A percentile compares a stretch with the other conserved stretches of the same genome.
These are phyloP conservation scores for Biston stratarius DNA, from an alignment of 2,888 invertebrate genomes.

Conservation along the genomic window DNA sequence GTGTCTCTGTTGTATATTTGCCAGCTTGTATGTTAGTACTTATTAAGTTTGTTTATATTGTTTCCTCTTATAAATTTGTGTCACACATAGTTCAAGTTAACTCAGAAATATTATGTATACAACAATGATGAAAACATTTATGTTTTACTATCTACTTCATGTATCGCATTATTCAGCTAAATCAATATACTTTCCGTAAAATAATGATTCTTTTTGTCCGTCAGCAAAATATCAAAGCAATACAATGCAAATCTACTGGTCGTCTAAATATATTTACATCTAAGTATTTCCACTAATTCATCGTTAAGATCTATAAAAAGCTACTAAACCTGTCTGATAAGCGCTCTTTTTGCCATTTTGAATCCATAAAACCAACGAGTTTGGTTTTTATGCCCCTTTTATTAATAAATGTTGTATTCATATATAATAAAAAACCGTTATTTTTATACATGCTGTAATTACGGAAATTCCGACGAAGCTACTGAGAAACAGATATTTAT, in stretches of 20 bases:
- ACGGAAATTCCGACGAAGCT: constrained; percentile 39
- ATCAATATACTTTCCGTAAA: background rate
- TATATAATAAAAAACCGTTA: constrained; percentile 22
- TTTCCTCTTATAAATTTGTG: constrained; percentile 27
- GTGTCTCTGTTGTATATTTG: constrained; percentile 14
- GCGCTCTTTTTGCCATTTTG: constrained; percentile 27
- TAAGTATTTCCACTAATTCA: constrained; percentile 11
- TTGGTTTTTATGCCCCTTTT: constrained; percentile 22
- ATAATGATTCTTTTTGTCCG: background rate
- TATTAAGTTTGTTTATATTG: constrained; percentile 31
- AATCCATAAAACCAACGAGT: constrained; percentile 15
- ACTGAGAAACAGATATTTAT: constrained; percentile 41
- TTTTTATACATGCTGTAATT: constrained; percentile 24
- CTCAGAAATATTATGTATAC: constrained; percentile 5
- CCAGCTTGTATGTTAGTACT: constrained; percentile 25
- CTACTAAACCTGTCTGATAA: constrained; percentile 15
- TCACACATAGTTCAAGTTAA: constrained; percentile 13
- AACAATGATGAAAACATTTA: constrained; percentile 14
- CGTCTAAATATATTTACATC: constrained; percentile 2
- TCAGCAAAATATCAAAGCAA: background rate
- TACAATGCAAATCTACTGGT: too few relatives aligned
- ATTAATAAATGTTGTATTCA: constrained; percentile 17
- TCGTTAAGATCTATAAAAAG: constrained; percentile 16
- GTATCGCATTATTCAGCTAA: background rate
- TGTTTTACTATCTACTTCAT: background rate